Base-by-base conservation (phyloP, 2,113 vertebrate genomes). In the Mionectes macconnelli region DNA sequence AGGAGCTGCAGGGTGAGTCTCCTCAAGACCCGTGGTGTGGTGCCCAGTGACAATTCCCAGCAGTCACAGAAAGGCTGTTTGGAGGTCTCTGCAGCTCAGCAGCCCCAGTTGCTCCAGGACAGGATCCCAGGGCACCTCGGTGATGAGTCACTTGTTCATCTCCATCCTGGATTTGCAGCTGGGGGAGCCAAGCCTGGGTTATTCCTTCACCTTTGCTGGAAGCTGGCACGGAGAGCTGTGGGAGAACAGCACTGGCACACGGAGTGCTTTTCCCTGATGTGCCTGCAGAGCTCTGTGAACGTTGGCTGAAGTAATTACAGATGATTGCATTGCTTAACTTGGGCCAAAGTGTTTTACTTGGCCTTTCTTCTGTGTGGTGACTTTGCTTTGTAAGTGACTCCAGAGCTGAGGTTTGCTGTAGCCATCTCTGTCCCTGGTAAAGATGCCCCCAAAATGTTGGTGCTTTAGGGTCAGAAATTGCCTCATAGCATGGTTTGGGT, bases 1-100 rank as follows among this genome's bases (percentile, higher is more conserved):
- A 21, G 63, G 44, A 72, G 67, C 66, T 93, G 62, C 59, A 28
- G 37, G 69, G 28, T 0, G 10, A 39, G 45, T 6, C 28, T 35
- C 22, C 59, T 35, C 1, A 0, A 12, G 42, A 3, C 31, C n/a
- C 0, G 0, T 2, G 28, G 3, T 68, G 30, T 56, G 73, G 3
- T 22, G 62, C 24, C 4, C 53, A 24, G n/a, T 4, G 12, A 6
- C 4, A 0, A 33, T 25, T 78, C 5, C 44, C 47, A 6, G 73
- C 55, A 28, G 68, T 9, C 31, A 2, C 2, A 1, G 37, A 31
- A 33, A 21, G 62, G 12, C 9, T 37, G 27, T 30, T 27, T 31
- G 25, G 16, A 53, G 49, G 13, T 75, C 70, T 66, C 50, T 16
- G n/a, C 72, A 80, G 35, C 70, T 66, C 55, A 16, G n/a, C 70